Evolutionary conservation across 1,140 invertebrate genomes (phyloP), one percentile per base, ranked within the genome.

Genomic region (Steinernema khuongi): DNA sequence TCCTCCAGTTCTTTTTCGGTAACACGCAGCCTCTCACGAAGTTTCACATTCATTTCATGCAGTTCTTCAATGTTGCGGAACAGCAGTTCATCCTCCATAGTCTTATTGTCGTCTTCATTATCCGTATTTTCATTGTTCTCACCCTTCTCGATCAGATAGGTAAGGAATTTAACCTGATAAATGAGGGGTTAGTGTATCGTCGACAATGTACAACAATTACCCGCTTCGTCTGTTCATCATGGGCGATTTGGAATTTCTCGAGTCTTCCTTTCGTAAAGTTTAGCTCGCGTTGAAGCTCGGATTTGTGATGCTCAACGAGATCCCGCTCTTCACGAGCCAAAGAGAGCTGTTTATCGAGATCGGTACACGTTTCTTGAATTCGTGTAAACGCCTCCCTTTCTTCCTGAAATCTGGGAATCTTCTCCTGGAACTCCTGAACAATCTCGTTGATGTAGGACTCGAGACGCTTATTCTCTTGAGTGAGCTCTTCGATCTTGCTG

Each of bases 11-110:
- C 50, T 26, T 60, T 60, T 22, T 60, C 14, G 26, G 50, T 60
- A 22, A 22, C 14, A 4, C 50, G 50, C 7, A 60, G 50, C 50
- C 26, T 60, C 2, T 60, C 50, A 2, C 50, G 50, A 4, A 60
- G 50, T 4, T 60, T 22, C 4, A 26, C 50, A 22, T 60, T 60
- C 4, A 22, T 22, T 22, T 60, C 7, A 4, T 17, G 50, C 14
- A 60, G 50, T 11, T 60, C 50, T n/a, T 60, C 50, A 60, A 60
- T 60, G 50, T 60, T 60, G 11, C 22, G 50, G 50, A 60, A 60
- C 50, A 60, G 19, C 11, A 60, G 7, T 7, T 60, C 50, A 26
- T 60, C 50, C 50, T 60, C 7, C n/a, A n/a, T n/a, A n/a, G n/a
- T n/a, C n/a, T n/a, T n/a, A n/a, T n/a, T n/a, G n/a, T n/a, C n/a